phyloP scores from a whole-genome alignment of 2,888 invertebrate genomes.

The Podabrus alpinus region DNA sequence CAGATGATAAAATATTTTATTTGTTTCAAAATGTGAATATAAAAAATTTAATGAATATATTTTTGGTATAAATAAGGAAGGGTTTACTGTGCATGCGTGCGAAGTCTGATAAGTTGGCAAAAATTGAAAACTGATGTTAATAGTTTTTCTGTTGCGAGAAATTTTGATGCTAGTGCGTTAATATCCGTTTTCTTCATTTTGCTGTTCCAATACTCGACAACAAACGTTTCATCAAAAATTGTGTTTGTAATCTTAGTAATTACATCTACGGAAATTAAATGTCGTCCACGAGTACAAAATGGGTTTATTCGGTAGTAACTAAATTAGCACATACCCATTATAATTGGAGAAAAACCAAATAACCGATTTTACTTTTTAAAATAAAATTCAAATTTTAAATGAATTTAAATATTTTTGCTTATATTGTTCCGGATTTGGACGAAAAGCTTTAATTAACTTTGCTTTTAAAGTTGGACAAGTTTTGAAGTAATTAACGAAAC shows the following conservation, averaged over 20 bases:
- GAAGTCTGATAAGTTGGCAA: neutral
- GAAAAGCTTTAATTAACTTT: neutral
- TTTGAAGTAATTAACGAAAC: neutral
- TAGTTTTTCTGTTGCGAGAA: neutral
- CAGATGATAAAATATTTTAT: slow-evolving; percentile 7
- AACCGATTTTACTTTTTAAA: no score
- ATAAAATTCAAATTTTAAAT: no score
- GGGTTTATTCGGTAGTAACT: slow-evolving; percentile 22
- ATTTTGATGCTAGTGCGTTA: neutral
- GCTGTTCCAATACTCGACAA: neutral
- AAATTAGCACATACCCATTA: slow-evolving; percentile 17
- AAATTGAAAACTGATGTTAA: neutral
- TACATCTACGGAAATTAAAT: slow-evolving; percentile 27
- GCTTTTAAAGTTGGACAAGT: neutral
- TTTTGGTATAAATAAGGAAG: neutral
- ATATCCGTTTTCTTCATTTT: neutral
- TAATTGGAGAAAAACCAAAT: neutral
- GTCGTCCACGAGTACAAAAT: slow-evolving; percentile 17
- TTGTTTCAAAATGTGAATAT: neutral
- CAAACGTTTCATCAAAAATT: slow-evolving; percentile 23
- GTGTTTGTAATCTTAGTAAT: slow-evolving; percentile 24
- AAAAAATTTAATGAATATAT: neutral
- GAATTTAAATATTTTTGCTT: neutral
- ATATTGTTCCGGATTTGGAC: neutral
- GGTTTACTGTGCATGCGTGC: neutral